Conservation (phyloP, 1,140 invertebrate species). For the Rhyacophila brunnea region DNA sequence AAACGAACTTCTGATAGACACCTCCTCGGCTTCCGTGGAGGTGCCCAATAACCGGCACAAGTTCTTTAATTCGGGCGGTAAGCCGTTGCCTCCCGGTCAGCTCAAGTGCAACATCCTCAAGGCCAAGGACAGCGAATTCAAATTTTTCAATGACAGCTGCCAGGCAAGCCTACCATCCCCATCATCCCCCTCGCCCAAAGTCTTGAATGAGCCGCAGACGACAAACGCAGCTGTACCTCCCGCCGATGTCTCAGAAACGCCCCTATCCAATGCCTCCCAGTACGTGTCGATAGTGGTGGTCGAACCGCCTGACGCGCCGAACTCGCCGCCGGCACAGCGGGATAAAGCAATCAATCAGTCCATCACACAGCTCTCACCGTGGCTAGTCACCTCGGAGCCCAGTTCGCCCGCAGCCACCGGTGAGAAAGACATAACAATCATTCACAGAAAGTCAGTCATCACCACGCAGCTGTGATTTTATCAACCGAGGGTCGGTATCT, state of each 20-base stretch:
- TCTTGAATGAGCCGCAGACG: slow-evolving; percentile 43
- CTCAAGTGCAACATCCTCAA: slow-evolving; percentile 95
- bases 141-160: slow-evolving; percentile 49
- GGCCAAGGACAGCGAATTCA: slow-evolving; percentile 60
- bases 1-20: slow-evolving; percentile 56
- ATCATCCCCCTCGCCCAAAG: slow-evolving; percentile 48
- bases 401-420: slow-evolving; percentile 64
- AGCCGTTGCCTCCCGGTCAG: slow-evolving; percentile 79
- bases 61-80: slow-evolving; percentile 56
- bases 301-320: slow-evolving; percentile 49
- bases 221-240: background rate
- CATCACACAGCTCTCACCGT: slow-evolving; percentile 65
- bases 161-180: slow-evolving; percentile 46
- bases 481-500: slow-evolving; percentile 1
- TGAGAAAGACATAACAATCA: slow-evolving; percentile 66
- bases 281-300: slow-evolving; percentile 59
- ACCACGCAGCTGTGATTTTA: slow-evolving; percentile 72
- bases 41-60: slow-evolving; percentile 69
- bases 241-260: slow-evolving; percentile 34
- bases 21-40: slow-evolving; percentile 51
- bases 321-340: slow-evolving; percentile 39
- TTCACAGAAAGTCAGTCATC: slow-evolving; percentile 75
- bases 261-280: slow-evolving; percentile 53
- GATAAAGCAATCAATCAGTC: slow-evolving; percentile 43
- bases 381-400: slow-evolving; percentile 74